Conservation (phyloP, 2,113 vertebrate genomes). For the Leucopsar rothschildi region DNA sequence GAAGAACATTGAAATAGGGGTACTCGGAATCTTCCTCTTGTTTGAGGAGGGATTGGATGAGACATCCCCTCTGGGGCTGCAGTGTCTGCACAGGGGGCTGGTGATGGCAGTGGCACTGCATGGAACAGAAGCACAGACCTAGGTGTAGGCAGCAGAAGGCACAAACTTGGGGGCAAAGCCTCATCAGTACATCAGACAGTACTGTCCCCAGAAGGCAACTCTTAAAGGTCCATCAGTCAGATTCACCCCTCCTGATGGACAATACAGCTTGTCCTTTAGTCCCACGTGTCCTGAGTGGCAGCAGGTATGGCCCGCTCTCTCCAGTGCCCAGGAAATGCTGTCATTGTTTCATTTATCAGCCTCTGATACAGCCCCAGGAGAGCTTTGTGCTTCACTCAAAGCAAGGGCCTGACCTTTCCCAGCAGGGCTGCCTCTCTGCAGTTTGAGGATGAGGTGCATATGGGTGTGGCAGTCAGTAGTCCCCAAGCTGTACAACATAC, state of each 20-base stretch:
- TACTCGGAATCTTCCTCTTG: not conserved
- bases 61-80: not conserved
- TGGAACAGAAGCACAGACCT: rapidly evolving
- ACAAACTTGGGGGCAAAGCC: not conserved
- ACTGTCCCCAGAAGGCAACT: not conserved
- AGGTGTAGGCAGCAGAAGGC: not conserved
- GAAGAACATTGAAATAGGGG: not conserved
- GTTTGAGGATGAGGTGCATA: not conserved
- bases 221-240: not conserved
- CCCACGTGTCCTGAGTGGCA: not conserved
- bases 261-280: not conserved
- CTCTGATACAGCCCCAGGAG: not conserved
- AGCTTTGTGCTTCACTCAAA: not conserved
- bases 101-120: rapidly evolving
- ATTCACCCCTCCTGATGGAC: not conserved
- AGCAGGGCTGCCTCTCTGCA: not conserved
- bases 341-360: not conserved
- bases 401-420: not conserved
- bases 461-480: not conserved
- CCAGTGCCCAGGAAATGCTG: rapidly evolving
- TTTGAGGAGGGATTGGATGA: not conserved
- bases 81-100: not conserved
- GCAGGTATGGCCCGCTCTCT: not conserved
- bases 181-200: not conserved
- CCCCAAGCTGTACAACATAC: not conserved